Base-by-base conservation (phyloP, 35 echinoderm and acorn worm genomes). In the Strongylocentrotus purpuratus region DNA sequence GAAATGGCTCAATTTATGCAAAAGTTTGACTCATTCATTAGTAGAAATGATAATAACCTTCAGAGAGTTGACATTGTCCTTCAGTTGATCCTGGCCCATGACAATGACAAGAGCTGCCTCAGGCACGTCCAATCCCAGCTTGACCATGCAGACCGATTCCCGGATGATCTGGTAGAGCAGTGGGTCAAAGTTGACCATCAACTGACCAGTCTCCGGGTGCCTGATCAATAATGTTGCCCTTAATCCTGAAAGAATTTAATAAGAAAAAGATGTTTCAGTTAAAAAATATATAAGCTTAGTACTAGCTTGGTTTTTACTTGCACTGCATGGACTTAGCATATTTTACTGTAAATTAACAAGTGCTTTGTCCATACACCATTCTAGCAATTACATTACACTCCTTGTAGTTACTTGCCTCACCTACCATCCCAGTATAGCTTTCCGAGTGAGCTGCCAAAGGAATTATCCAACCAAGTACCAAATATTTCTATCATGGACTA, bases 101-200 rank as follows among this genome's bases (percentile, higher is more conserved):
- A 95, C 96, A 61, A 99, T 96, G 20, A 99, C 90, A 47, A 95
- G 94, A 89, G 98, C 98, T 31, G 98, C 96, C 48, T 97, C 96
- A 88, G 98, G 98, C 31, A 99, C 97, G n/a, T 99, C 98, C 59
- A 99, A 78, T 15, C 95, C 98, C 32, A 97, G 97, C 86, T 99
- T 99, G 33, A 65, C 58, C 98, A 99, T 97, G 47, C 98, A 99
- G 87, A 96, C 96, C 32, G 98, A 95, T 85, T 99, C 98, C 15
- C 98, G 91, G 47, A 99, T 99, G 45, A 99, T 96, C 95, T 99
- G 98, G 41, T 95, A 96, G 28, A 99, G 95, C 45, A 99, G 33
- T 4, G 98, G 98, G 94, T 99, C 98, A 96, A 99, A 97, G 94
- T 97, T 99, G 85, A 99, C 96, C 58, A 99, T 94, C 71, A 97